A percentile compares a stretch with the other conserved stretches of the same genome.
Evolutionary conservation across 2,113 vertebrate species (phyloP).

Genomic region (Scopus umbretta): DNA sequence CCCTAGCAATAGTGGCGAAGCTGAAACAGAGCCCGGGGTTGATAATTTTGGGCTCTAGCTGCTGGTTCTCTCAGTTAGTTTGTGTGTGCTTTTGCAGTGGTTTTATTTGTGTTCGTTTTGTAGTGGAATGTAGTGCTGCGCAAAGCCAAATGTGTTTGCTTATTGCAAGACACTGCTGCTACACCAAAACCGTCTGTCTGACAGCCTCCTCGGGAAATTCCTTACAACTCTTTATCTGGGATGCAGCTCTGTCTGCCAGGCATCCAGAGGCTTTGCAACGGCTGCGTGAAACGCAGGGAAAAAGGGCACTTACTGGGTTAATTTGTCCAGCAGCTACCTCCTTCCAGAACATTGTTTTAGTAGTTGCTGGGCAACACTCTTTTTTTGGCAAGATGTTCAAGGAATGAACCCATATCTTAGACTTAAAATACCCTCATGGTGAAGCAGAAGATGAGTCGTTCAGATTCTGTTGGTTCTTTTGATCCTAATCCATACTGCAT

Average conservation of each 20-base stretch:
- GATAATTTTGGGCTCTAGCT: fast-evolving
- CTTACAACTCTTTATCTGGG: neutral
- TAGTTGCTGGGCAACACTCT: conserved; percentile 62
- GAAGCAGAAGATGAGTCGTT: conserved; percentile 7
- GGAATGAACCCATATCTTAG: conserved; percentile 49
- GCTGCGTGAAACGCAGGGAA: neutral
- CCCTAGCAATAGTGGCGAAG: fast-evolving
- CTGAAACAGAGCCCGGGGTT: neutral
- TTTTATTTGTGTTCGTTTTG: neutral
- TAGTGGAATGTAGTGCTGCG: fast-evolving
- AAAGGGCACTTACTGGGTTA: conserved; percentile 31
- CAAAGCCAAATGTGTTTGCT: neutral
- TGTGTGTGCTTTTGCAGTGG: neutral
- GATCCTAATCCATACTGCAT: neutral
- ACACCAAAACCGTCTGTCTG: neutral
- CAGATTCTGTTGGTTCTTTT: conserved; percentile 20
- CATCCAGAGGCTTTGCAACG: neutral
- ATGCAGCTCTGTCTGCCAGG: neutral
- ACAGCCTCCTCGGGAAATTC: neutral
- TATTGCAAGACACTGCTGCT: neutral
- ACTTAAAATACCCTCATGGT: conserved; percentile 57
- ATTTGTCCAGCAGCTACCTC: conserved; percentile 39
- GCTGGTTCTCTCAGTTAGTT: fast-evolving
- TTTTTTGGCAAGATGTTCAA: conserved; percentile 59
- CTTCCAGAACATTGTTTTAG: conserved; percentile 53